phyloP scores from a whole-genome alignment of 2,888 invertebrate genomes.

The Clunio marinus region DNA sequence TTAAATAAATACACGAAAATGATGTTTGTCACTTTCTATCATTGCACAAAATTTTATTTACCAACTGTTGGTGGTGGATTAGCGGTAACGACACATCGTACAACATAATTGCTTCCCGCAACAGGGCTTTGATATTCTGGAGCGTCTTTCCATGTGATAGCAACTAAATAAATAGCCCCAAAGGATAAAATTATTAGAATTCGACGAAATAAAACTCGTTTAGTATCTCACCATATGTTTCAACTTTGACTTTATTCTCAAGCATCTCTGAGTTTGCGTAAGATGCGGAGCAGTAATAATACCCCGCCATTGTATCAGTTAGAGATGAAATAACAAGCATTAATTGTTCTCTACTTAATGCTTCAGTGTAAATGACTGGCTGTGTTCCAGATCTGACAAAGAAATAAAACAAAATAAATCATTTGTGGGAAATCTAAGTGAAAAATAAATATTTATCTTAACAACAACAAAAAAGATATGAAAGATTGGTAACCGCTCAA shows the following conservation, averaged over 20 bases:
- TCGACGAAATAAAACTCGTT: no score
- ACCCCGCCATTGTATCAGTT: constrained; percentile 71
- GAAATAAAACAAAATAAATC: background rate
- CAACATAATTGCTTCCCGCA: constrained; percentile 67
- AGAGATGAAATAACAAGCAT: constrained; percentile 71
- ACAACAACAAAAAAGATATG: constrained; percentile 8
- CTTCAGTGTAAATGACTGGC: constrained; percentile 65
- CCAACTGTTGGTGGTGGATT: constrained; percentile 78
- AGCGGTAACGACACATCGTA: constrained; percentile 80
- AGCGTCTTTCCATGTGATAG: constrained; percentile 82
- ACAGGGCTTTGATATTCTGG: constrained; percentile 78
- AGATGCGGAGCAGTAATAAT: constrained; percentile 75
- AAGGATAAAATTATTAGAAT: no score
- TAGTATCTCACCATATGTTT: constrained; percentile 70
- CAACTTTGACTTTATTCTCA: constrained; percentile 63
- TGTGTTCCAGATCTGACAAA: constrained; percentile 51
- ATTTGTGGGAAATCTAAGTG: background rate
- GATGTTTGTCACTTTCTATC: constrained; percentile 10
- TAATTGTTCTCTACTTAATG: constrained; percentile 59
- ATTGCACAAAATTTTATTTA: constrained; percentile 48
- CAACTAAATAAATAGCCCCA: constrained; percentile 67
- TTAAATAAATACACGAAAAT: no score
- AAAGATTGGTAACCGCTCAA: no score
- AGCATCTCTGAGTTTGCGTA: constrained; percentile 68
- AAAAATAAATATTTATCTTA: constrained; percentile 8